Base-by-base conservation (phyloP, 92 coral and sea anemone genomes). In the Phenganax subtilis region DNA sequence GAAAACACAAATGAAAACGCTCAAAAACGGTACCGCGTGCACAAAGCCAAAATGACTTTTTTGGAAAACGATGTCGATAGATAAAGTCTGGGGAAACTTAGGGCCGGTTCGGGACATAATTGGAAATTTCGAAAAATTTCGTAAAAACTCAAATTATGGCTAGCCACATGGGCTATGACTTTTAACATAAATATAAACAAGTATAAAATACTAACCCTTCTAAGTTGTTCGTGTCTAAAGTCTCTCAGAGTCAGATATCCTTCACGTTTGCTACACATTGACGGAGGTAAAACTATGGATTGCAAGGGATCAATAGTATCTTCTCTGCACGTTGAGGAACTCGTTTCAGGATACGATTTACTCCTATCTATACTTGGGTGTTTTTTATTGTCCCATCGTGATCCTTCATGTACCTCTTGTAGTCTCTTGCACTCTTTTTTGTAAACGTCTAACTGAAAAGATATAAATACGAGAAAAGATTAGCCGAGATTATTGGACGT, bases 331-430 rank as follows among this genome's bases (percentile, higher is more conserved):
- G 68, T 12, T 9, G 60, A 3, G 7, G 81, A 76, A 25, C 73
- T 54, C 29, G 83, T 79, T 53, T 52, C 67, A 0, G 83, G 83
- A 53, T 62, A 79, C 3, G 83, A 79, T 60, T 79, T 47, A 65
- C 83, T 79, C 68, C 83, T 79, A 68, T 79, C 83, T 62, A 79
- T n/a, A 54, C 73, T 79, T 14, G 72, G 74, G 31, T 79, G 83
- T 79, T 60, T 79, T 64, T 51, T n/a, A 44, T 62, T 30, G 16
- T 55, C 54, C 62, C 54, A 10, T 16, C 62, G 67, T 62, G 9
- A 20, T 17, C 62, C 69, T 17, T 54, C 73, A 30, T 59, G 64
- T 52, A 62, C 83, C 16, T 79, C 83, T 6, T 79, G 83, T 20
- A 79, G 74, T 20, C 74, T 58, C 55, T 63, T 64, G 61, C 83